Base-by-base conservation (phyloP, 2,797 vertebrate genomes). In the Mallotus villosus region DNA sequence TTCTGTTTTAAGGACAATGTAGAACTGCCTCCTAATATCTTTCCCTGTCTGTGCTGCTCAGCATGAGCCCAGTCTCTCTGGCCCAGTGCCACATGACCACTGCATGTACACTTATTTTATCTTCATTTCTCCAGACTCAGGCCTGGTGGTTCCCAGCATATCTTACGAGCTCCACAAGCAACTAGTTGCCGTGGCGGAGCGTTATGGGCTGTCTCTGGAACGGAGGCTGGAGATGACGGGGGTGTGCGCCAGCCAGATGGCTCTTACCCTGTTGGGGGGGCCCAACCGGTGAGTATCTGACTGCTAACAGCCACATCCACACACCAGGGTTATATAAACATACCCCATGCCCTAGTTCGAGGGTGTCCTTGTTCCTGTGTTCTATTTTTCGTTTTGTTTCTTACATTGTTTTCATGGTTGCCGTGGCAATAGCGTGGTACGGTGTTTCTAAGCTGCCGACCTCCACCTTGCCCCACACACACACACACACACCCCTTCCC, bases 191-290 rank as follows among this genome's bases (percentile, higher is more conserved):
- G 91, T 93, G 17, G 95, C 96, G 0, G 96, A 97, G 89, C 93
- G 88, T 67, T 94, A 95, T 0, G 95, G 96, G 34, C 88, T 97
- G 70, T 93, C 92, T 2, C 79, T 95, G 71, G 95, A 97, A 84
- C 91, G 95, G 72, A 92, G 95, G 75, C 88, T 97, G 83, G 96
- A 98, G 91, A 94, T 94, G 86, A 94, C 93, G 0, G 96, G 96
- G 0, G 93, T 97, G 64, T 97, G 95, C 7, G 94, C 95, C 55
- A 96, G 95, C 84, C 96, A 97, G 89, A 98, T 98, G 96, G 94
- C 96, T 11, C 91, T 97, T 59, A 96, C 95, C 2, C 90, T 98
- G n/a, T 93, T 97, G 0, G 96, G 97, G 63, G 95, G 96, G 22
- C 96, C 95, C 32, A 97, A 97, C 92, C 96, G 96, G 96, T 97